Conservation (phyloP, 2,113 vertebrate genomes). For the Apistogramma diplotaenia region DNA sequence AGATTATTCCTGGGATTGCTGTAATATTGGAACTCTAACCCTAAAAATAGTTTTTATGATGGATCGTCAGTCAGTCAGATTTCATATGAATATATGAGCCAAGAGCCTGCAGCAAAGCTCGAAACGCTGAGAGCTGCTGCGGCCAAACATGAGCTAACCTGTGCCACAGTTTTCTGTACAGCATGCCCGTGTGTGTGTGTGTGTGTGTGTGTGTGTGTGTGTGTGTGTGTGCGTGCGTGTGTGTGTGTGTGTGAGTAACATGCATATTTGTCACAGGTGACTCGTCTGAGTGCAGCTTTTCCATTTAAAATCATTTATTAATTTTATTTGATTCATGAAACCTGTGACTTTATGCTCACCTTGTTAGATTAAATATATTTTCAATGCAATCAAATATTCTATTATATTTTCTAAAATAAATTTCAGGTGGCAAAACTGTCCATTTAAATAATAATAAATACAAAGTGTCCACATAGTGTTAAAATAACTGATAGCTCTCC, state of each 20-base stretch:
- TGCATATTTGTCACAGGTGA: background rate
- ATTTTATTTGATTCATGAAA: too few relatives aligned
- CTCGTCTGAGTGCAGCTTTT: background rate
- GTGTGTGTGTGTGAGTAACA: background rate
- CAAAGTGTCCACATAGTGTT: background rate
- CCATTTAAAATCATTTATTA: background rate
- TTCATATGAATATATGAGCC: background rate
- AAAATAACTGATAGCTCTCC: background rate
- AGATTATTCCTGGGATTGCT: slow-evolving; percentile 5
- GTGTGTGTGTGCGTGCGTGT: too few relatives aligned
- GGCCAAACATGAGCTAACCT: slow-evolving; percentile 5
- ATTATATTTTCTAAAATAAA: background rate
- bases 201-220: background rate
- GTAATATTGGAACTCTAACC: background rate
- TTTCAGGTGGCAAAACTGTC: background rate
- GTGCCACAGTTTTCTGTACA: background rate
- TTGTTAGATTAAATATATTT: background rate
- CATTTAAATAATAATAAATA: too few relatives aligned
- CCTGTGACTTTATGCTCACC: background rate
- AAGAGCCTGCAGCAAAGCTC: slow-evolving; percentile 12
- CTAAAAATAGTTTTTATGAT: slow-evolving; percentile 13
- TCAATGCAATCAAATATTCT: background rate
- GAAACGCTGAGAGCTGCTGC: slow-evolving; percentile 20
- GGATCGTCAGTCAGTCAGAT: slow-evolving; percentile 15
- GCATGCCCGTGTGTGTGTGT: background rate